These are phyloP conservation scores for Drosophila cognata DNA, from an alignment of 2,888 invertebrate species.

Conservation along the genomic window DNA sequence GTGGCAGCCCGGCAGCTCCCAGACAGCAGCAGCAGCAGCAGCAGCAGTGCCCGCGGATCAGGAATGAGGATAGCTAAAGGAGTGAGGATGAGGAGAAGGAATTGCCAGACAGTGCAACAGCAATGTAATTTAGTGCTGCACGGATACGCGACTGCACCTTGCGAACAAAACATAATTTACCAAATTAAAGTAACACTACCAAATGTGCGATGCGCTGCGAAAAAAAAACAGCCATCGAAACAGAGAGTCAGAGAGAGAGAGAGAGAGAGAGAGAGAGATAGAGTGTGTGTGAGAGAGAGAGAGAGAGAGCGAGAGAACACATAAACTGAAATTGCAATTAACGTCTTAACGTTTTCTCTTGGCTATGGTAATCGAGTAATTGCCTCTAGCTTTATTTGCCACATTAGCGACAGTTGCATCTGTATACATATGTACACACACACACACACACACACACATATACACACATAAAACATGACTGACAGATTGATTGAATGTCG, in stretches of 20 bases:
- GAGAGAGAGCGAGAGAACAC: not conserved
- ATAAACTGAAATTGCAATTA: constrained; percentile 11
- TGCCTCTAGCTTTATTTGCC: not conserved
- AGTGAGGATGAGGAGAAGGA: not conserved
- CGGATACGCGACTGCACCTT: constrained; percentile 42
- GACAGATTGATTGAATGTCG: not conserved
- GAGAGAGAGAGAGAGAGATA: not conserved
- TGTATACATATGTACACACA: not conserved
- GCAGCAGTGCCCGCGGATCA: not conserved
- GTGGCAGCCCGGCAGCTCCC: constrained; percentile 53
- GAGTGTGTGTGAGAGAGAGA: not conserved
- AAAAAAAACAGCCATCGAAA: not conserved
- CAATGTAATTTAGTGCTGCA: constrained; percentile 66
- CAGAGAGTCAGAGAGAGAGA: not conserved
- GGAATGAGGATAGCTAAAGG: not conserved
- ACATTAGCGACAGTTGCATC: constrained; percentile 5
- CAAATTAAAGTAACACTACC: constrained; percentile 67
- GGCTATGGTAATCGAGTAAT: constrained; percentile 5
- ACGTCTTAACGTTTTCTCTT: not conserved
- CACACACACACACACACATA: not conserved
- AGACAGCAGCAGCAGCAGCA: constrained; percentile 13
- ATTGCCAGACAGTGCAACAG: constrained; percentile 34
- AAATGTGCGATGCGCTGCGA: constrained; percentile 8
- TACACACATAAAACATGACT: not conserved
- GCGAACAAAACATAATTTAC: constrained; percentile 69